Conservation (phyloP, 2,113 vertebrate genomes). For the Oxygymnocypris stewartii region DNA sequence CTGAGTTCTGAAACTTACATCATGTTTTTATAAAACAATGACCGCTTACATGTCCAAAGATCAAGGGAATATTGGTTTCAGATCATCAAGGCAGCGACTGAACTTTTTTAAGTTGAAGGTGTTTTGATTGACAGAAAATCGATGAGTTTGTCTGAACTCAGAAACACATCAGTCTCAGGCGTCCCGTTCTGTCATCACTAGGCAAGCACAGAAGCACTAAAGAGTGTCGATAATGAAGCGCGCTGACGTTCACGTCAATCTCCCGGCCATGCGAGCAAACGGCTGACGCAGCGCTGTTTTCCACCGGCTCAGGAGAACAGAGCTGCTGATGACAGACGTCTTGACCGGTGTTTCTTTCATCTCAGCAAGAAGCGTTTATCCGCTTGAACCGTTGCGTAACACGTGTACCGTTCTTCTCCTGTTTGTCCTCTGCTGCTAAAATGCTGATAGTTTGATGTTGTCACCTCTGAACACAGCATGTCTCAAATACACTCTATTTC, state of each 20-base stretch:
- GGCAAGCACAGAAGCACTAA: not conserved
- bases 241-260: conserved; percentile 64
- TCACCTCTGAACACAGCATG: no score
- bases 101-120: no score
- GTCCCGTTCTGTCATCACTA: not conserved
- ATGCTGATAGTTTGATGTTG: no score
- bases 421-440: no score
- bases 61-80: no score
- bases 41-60: no score
- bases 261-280: conserved; percentile 46
- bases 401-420: not conserved
- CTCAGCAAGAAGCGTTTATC: not conserved
- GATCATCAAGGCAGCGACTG: no score
- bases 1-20: no score
- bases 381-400: not conserved
- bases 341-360: not conserved
- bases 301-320: conserved; percentile 56
- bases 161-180: not conserved
- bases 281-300: conserved; percentile 67
- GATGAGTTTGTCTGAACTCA: not conserved
- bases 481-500: no score
- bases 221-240: conserved; percentile 60
- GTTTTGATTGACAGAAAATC: not conserved
- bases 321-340: conserved; percentile 56
- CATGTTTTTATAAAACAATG: no score